These are phyloP conservation scores for Drosophila borealis DNA, from an alignment of 2,888 invertebrate genomes.

Conservation along the genomic window DNA sequence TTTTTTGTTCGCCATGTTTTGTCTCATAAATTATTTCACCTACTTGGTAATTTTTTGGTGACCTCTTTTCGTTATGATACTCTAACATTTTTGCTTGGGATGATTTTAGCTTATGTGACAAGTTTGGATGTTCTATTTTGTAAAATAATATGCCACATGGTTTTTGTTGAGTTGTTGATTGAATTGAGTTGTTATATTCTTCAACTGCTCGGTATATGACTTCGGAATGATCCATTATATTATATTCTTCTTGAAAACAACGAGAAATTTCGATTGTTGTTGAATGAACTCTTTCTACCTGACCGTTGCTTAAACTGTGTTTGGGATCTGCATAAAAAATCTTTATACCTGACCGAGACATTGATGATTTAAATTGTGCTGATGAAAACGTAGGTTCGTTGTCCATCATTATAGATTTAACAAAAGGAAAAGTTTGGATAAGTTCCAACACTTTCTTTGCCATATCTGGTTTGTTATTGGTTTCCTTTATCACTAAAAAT, in stretches of 20 bases:
- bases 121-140: neutral
- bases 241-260: too few relatives aligned
- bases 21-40: neutral
- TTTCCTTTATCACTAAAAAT: too few relatives aligned
- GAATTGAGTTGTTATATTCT: neutral
- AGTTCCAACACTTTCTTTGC: too few relatives aligned
- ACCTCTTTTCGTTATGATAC: neutral
- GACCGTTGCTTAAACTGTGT: conserved; percentile 9
- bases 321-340: conserved; percentile 7
- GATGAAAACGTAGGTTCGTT: too few relatives aligned
- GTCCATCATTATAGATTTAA: too few relatives aligned
- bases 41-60: neutral
- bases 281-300: conserved; percentile 15
- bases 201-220: conserved; percentile 5
- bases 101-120: too few relatives aligned
- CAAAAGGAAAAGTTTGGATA: too few relatives aligned
- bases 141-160: neutral
- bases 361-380: neutral
- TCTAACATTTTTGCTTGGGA: too few relatives aligned
- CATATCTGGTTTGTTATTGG: too few relatives aligned
- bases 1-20: neutral
- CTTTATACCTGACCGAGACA: neutral
- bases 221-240: conserved; percentile 3
- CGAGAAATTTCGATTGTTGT: too few relatives aligned
- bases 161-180: conserved; percentile 15